phyloP scores from a whole-genome alignment of 1,140 invertebrate genomes.

The Hylaeus volcanicus region DNA sequence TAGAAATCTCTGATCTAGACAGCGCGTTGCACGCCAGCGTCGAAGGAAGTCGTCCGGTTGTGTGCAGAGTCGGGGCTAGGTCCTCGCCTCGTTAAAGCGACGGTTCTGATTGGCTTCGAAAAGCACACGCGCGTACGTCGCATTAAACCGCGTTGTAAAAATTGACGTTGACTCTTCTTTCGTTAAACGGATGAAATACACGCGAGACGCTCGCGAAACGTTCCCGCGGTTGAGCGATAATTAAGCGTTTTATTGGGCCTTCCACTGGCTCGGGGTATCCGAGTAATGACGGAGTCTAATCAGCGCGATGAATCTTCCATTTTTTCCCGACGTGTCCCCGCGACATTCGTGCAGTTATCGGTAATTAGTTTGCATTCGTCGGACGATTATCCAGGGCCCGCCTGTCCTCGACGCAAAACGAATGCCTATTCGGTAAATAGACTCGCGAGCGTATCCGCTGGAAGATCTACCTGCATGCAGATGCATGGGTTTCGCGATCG shows the following conservation, averaged over 20 bases:
- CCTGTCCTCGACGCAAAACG: neutral
- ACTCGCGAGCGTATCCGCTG: conserved; percentile 46
- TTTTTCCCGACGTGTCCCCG: conserved; percentile 19
- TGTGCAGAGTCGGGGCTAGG: neutral
- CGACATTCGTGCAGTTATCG: conserved; percentile 6
- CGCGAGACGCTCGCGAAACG: neutral
- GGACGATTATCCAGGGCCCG: conserved; percentile 1
- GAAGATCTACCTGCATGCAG: conserved; percentile 47
- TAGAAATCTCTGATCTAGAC: conserved; percentile 23
- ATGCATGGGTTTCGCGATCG: no score
- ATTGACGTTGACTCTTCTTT: conserved; percentile 5
- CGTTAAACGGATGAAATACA: conserved; percentile 8
- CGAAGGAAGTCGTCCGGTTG: neutral
- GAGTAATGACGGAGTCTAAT: conserved; percentile 25
- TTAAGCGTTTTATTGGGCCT: conserved; percentile 29
- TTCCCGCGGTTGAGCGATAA: conserved; percentile 10
- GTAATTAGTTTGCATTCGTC: conserved; percentile 9
- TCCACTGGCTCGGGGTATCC: neutral
- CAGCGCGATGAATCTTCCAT: conserved; percentile 18
- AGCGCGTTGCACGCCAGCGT: neutral
- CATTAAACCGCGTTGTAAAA: neutral
- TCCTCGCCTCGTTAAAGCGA: conserved; percentile 1
- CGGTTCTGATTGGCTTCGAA: conserved; percentile 4
- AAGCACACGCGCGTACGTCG: neutral
- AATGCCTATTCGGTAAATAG: conserved; percentile 50